Conservation (phyloP, 2,113 vertebrate genomes). For the mouse (Mus musculus) region DNA sequence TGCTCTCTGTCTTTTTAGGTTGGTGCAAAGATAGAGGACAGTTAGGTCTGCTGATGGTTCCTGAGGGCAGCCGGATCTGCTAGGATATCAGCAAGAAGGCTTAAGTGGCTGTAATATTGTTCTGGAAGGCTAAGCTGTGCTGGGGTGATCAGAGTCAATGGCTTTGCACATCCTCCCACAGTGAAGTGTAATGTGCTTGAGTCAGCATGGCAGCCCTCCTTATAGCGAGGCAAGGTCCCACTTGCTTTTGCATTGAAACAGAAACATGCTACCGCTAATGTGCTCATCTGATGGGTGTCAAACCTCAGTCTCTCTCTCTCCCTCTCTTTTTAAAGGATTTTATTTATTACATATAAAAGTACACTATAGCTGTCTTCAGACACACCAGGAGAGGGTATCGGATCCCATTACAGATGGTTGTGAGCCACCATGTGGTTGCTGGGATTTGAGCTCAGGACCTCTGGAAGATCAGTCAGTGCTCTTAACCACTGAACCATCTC, state of each 20-base stretch:
- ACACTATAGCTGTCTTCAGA: too few relatives aligned
- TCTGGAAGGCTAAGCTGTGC: background rate
- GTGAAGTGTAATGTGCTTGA: rapidly evolving
- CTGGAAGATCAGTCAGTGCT: too few relatives aligned
- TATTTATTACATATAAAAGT: too few relatives aligned
- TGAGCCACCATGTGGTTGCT: too few relatives aligned
- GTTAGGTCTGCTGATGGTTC: background rate
- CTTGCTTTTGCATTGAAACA: background rate
- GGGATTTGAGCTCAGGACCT: too few relatives aligned
- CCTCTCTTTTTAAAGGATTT: too few relatives aligned
- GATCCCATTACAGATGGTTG: too few relatives aligned
- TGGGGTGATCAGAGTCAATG: background rate
- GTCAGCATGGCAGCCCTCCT: background rate
- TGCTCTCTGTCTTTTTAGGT: background rate
- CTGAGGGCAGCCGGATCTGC: background rate
- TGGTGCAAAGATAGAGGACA: background rate
- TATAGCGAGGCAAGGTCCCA: background rate
- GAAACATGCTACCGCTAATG: background rate
- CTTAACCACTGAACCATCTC: too few relatives aligned
- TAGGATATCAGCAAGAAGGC: background rate
- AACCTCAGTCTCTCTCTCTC: too few relatives aligned
- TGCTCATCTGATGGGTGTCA: background rate
- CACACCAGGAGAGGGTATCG: too few relatives aligned
- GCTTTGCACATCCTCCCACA: background rate
- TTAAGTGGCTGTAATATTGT: background rate